These are phyloP conservation scores for Struthidea cinerea DNA, from an alignment of 2,113 vertebrate species.

Conservation along the genomic window DNA sequence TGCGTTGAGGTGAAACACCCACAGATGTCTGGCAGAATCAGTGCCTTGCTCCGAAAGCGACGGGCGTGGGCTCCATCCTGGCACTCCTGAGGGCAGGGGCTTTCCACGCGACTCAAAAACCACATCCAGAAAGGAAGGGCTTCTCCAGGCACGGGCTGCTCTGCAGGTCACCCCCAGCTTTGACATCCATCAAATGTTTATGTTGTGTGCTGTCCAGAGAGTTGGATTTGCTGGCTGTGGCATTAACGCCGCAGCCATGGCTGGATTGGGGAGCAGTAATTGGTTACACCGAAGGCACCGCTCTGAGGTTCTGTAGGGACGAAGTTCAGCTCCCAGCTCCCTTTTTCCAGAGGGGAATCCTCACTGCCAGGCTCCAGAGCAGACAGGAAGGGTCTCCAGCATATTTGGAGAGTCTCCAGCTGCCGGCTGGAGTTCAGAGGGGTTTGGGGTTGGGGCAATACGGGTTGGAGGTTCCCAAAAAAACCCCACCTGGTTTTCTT, in stretches of 20 bases:
- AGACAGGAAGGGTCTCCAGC: background rate
- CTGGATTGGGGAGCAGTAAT: background rate
- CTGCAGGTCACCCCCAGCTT: background rate
- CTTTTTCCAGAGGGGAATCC: background rate
- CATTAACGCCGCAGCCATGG: background rate
- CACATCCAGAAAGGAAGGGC: background rate
- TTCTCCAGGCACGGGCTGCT: background rate
- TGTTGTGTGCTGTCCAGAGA: background rate
- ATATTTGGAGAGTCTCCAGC: background rate
- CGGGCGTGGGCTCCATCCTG: background rate
- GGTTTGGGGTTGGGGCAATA: rapidly evolving
- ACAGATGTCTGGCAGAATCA: background rate
- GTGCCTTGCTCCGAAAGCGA: rapidly evolving
- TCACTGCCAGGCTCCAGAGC: background rate
- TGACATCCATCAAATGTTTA: background rate
- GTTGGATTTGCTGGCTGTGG: background rate
- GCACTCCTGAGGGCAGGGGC: background rate
- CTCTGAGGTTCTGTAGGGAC: background rate
- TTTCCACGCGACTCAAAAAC: rapidly evolving
- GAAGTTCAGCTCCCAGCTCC: background rate
- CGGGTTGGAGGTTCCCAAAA: background rate
- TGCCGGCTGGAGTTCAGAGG: background rate
- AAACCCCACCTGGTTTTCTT: rapidly evolving
- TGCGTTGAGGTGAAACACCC: rapidly evolving
- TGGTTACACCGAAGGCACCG: rapidly evolving